These are phyloP conservation scores for Ctenicera cuprea DNA, from an alignment of 2,888 invertebrate genomes.

Conservation along the genomic window DNA sequence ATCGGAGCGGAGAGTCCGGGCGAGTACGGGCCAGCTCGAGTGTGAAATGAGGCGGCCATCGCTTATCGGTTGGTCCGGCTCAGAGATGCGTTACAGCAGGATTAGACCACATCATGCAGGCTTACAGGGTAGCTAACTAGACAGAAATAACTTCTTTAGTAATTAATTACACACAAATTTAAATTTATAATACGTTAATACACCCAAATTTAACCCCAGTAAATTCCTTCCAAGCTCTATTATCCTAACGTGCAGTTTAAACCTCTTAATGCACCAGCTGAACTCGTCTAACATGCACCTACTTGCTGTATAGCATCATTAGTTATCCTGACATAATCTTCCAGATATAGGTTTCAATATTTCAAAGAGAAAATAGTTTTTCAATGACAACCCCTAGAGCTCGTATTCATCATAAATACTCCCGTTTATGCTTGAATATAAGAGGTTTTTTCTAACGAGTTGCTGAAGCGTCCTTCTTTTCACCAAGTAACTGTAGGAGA, in stretches of 20 bases:
- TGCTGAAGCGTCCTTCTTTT: no score
- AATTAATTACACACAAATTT: constrained; percentile 44
- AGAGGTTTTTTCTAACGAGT: no score
- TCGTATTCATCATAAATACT: not conserved
- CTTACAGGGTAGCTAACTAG: constrained; percentile 66
- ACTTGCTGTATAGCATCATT: constrained; percentile 23
- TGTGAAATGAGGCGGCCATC: constrained; percentile 66
- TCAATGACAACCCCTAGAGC: not conserved
- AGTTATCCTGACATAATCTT: constrained; percentile 30
- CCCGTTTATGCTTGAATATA: no score
- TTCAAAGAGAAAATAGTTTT: not conserved
- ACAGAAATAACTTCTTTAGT: constrained; percentile 43
- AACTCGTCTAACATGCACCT: constrained; percentile 10
- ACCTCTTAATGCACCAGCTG: constrained; percentile 13
- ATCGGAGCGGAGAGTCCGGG: constrained; percentile 65
- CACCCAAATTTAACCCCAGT: constrained; percentile 19
- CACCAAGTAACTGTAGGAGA: no score
- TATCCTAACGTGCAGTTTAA: constrained; percentile 33
- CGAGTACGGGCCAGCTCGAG: constrained; percentile 61
- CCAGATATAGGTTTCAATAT: not conserved
- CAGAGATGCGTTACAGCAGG: constrained; percentile 63
- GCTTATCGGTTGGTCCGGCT: constrained; percentile 61
- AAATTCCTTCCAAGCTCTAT: constrained; percentile 24
- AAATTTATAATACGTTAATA: constrained; percentile 43
- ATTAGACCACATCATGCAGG: constrained; percentile 65